These are phyloP conservation scores for Macrophya alboannulata DNA, from an alignment of 2,888 invertebrate species.

Conservation along the genomic window DNA sequence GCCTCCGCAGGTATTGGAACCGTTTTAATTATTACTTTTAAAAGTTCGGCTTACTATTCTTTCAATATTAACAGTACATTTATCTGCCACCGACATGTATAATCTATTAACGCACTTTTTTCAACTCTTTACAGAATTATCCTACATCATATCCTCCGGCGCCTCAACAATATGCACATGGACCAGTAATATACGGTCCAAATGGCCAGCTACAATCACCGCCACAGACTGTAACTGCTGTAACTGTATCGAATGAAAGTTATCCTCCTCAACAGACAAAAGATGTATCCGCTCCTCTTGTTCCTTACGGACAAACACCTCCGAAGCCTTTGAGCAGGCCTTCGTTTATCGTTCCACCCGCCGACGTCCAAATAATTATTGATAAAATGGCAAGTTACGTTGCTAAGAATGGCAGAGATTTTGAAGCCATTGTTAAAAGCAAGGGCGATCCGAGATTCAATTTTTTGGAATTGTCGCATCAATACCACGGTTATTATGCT, in stretches of 20 bases:
- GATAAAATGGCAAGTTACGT: slow-evolving; percentile 99
- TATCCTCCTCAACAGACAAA: slow-evolving; percentile 60
- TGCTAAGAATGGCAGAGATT: slow-evolving; percentile 96
- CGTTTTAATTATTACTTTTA: neutral
- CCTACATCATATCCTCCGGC: slow-evolving; percentile 67
- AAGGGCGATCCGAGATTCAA: slow-evolving; percentile 94
- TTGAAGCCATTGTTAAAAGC: slow-evolving; percentile 92
- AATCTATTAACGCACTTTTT: neutral
- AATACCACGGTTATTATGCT: slow-evolving; percentile 92
- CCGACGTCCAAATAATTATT: slow-evolving; percentile 92
- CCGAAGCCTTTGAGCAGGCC: slow-evolving; percentile 79
- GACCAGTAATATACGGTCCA: slow-evolving; percentile 75
- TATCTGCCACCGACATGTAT: neutral
- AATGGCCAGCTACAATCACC: slow-evolving; percentile 72
- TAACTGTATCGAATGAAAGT: slow-evolving; percentile 55
- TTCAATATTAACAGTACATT: neutral
- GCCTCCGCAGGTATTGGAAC: slow-evolving; percentile 69
- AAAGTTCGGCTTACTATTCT: neutral
- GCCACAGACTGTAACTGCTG: slow-evolving; percentile 57
- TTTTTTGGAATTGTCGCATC: slow-evolving; percentile 90
- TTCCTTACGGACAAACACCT: slow-evolving; percentile 75
- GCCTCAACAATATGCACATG: slow-evolving; percentile 77
- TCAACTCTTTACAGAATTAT: slow-evolving; percentile 66
- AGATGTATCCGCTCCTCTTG: slow-evolving; percentile 70
- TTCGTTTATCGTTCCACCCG: slow-evolving; percentile 86